Evolutionary conservation across 2,888 invertebrate genomes (phyloP).

Genomic region (Ochropleura leucogaster): DNA sequence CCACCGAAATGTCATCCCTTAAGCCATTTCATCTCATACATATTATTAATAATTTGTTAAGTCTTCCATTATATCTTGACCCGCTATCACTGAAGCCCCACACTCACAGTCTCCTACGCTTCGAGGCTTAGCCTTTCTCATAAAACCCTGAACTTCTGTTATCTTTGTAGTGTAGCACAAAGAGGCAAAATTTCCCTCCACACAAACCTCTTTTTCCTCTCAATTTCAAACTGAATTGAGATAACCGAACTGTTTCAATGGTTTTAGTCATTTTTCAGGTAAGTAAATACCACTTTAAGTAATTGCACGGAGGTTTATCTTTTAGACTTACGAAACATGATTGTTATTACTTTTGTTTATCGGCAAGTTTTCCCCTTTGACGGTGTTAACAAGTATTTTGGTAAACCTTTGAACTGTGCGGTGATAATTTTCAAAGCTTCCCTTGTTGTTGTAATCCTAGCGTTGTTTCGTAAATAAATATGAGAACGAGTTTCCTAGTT

Average conservation of each 20-base stretch:
- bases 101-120: slow-evolving; percentile 25
- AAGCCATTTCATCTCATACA: neutral
- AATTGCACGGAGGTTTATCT: slow-evolving; percentile 21
- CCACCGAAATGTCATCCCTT: no score
- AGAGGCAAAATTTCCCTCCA: slow-evolving; percentile 41
- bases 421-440: slow-evolving; percentile 5
- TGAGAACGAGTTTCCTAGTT: neutral
- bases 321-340: neutral
- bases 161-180: slow-evolving; percentile 57
- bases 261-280: slow-evolving; percentile 32
- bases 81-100: slow-evolving; percentile 5
- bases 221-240: slow-evolving; percentile 36
- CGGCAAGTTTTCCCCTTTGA: neutral
- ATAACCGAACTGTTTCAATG: slow-evolving; percentile 23
- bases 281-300: slow-evolving; percentile 9
- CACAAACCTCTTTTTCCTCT: slow-evolving; percentile 31
- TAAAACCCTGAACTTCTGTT: slow-evolving; percentile 61
- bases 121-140: slow-evolving; percentile 54
- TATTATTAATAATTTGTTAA: neutral
- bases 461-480: slow-evolving; percentile 34
- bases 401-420: slow-evolving; percentile 18
- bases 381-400: slow-evolving; percentile 10
- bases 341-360: neutral
- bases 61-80: neutral
- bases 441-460: slow-evolving; percentile 1